A percentile compares a stretch with the other conserved stretches of the same genome.
Conservation (phyloP, 2,113 vertebrate genomes). For the Choloepus hoffmanni region DNA sequence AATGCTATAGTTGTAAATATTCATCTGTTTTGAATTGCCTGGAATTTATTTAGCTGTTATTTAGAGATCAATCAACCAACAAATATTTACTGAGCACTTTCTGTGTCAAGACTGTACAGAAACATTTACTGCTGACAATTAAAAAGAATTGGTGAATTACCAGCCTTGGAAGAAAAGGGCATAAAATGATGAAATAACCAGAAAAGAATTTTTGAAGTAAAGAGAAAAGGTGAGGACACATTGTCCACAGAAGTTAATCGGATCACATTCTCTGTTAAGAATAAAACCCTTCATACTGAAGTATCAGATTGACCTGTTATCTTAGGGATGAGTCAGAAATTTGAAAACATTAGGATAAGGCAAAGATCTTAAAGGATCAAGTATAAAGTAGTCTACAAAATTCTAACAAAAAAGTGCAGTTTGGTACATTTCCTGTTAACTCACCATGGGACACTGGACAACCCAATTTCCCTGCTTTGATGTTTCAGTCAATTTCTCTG, state of each 20-base stretch:
- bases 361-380: constrained; percentile 4
- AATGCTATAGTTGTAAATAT: constrained; percentile 67
- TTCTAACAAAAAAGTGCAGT: not conserved
- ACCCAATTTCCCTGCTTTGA: not conserved
- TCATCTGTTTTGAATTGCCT: constrained; percentile 67
- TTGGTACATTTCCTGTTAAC: not conserved
- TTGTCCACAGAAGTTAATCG: constrained; percentile 1
- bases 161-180: constrained; percentile 23
- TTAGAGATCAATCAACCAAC: constrained; percentile 56
- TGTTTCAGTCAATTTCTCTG: not conserved
- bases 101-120: not conserved
- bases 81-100: constrained; percentile 32
- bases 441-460: not conserved
- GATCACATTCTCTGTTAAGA: not conserved
- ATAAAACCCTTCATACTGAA: constrained; percentile 17
- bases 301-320: not conserved
- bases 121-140: not conserved
- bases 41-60: constrained; percentile 71
- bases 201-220: not conserved
- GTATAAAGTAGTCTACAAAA: not conserved
- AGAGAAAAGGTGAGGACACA: constrained; percentile 8
- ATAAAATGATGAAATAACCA: constrained; percentile 44
- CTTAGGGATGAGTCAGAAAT: not conserved
- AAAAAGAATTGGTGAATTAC: constrained; percentile 50
- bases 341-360: not conserved